Evolutionary conservation across 2,797 vertebrate genomes (phyloP).

Genomic region (Aldrovandia affinis): DNA sequence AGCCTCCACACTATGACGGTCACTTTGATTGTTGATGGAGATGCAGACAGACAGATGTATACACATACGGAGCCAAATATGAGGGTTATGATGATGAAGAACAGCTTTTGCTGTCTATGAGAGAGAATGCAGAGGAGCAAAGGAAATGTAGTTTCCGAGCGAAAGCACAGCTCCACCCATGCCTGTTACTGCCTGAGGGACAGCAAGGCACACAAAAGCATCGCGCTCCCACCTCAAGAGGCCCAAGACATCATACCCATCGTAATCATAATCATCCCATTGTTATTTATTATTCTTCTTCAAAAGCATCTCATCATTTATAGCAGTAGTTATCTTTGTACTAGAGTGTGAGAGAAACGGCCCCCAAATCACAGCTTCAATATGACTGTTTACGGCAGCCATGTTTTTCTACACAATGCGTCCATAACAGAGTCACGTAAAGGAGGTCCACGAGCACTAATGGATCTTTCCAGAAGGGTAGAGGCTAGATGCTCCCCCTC

Average conservation of each 20-base stretch:
- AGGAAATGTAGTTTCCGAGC: background rate
- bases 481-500: too few relatives aligned
- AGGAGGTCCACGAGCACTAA: background rate
- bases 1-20: too few relatives aligned
- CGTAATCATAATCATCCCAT: background rate
- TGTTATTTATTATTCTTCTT: background rate
- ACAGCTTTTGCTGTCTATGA: too few relatives aligned
- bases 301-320: background rate
- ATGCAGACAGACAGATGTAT: too few relatives aligned
- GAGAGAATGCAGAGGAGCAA: background rate
- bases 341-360: background rate
- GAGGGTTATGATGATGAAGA: too few relatives aligned
- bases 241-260: background rate
- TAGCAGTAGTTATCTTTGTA: background rate
- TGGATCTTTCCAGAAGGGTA: too few relatives aligned
- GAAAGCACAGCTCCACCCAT: background rate
- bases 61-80: too few relatives aligned
- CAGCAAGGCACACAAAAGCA: background rate
- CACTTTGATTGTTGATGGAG: too few relatives aligned
- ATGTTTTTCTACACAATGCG: background rate
- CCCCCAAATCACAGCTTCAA: background rate
- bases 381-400: background rate
- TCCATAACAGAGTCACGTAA: background rate
- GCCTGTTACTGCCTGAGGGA: background rate
- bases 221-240: background rate